Evolutionary conservation across 2,888 invertebrate species (phyloP), one percentile per base, ranked within the genome.

Genomic region (Orchesellides sinensis): DNA sequence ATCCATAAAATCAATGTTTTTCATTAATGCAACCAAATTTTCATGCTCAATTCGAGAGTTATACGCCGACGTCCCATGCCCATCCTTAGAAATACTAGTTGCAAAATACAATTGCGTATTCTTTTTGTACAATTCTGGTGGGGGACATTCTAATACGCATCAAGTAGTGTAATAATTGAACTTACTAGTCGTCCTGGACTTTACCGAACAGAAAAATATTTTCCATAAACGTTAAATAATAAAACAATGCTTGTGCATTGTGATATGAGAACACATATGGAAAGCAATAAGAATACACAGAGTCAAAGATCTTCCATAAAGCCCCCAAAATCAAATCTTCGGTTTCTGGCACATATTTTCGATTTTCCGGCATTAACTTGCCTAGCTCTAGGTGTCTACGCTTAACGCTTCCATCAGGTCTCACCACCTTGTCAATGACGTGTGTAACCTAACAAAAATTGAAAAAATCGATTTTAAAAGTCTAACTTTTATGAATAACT

Each of bases 311-410:
- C 49, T 81, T 81, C 73, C 81, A 81, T 4, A 73, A 19, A 0
- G 61, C 54, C 0, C 73, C 81, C 29, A 81, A 17, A 66, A 81
- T 12, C n/a, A 81, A 73, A 32, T 81, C 73, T 27, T 81, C 81
- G 0, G 8, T 25, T 25, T 61, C 78, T 10, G 63, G 49, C 6
- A 78, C 32, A 17, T 78, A 77, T 19, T 68, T 77, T n/a, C 77
- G 40, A 10, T 68, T 32, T 12, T 8, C 32, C 1, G 77, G 77
- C 77, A 77, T 77, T 10, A 45, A 27, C 5, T 45, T 52, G 1
- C 68, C 68, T 0, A 77, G 47, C 4, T 40, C 29, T 8, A 66
- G 35, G 0, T 27, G 21, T 3, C 54, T 17, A 1, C 45, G 25
- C 32, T 59, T 27, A 5, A 68, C 54, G 6, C 66, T 66, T n/a